Percentiles rank a stretch among this genome's conserved stretches.
These are phyloP conservation scores for Chaetophractus vellerosus DNA, from an alignment of 2,797 vertebrate species.

Conservation along the genomic window DNA sequence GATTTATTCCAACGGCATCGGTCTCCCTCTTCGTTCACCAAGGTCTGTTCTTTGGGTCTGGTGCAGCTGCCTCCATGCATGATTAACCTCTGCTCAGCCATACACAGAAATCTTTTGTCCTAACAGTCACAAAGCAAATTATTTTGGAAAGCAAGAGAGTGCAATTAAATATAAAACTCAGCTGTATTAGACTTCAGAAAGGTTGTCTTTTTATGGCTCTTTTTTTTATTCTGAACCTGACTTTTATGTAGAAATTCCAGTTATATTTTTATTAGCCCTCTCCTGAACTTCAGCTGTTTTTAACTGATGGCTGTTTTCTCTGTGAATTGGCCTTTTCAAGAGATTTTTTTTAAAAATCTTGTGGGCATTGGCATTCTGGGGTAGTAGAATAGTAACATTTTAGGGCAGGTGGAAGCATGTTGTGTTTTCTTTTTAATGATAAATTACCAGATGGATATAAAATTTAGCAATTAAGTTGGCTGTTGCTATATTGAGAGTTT, in stretches of 20 bases:
- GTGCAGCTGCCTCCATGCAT: slow-evolving; percentile 95
- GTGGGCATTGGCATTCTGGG: slow-evolving; percentile 32
- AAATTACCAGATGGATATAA: slow-evolving; percentile 81
- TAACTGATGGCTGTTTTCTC: slow-evolving; percentile 51
- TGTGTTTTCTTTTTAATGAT: slow-evolving; percentile 66
- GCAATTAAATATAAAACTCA: slow-evolving; percentile 94
- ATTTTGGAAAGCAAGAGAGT: slow-evolving; percentile 96
- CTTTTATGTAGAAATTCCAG: slow-evolving; percentile 74
- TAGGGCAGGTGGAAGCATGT: slow-evolving; percentile 75
- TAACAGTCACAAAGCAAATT: slow-evolving; percentile 99
- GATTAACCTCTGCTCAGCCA: slow-evolving; percentile 97
- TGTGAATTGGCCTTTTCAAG: slow-evolving; percentile 69
- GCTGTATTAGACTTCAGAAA: slow-evolving; percentile 89
- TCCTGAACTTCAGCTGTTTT: slow-evolving; percentile 71
- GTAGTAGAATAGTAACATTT: slow-evolving; percentile 15
- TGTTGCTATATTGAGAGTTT: slow-evolving; percentile 78
- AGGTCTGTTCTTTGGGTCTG: slow-evolving; percentile 89
- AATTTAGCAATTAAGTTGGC: slow-evolving; percentile 74
- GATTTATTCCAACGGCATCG: slow-evolving; percentile 88
- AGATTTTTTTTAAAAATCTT: slow-evolving; percentile 43
- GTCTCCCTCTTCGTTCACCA: slow-evolving; percentile 85
- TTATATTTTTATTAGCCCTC: slow-evolving; percentile 77
- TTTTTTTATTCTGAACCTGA: slow-evolving; percentile 76
- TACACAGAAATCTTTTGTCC: slow-evolving; percentile 98
- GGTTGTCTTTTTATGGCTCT: slow-evolving; percentile 75